phyloP scores from a whole-genome alignment of 2,113 vertebrate species.

The Rhagologus leucostigma region DNA sequence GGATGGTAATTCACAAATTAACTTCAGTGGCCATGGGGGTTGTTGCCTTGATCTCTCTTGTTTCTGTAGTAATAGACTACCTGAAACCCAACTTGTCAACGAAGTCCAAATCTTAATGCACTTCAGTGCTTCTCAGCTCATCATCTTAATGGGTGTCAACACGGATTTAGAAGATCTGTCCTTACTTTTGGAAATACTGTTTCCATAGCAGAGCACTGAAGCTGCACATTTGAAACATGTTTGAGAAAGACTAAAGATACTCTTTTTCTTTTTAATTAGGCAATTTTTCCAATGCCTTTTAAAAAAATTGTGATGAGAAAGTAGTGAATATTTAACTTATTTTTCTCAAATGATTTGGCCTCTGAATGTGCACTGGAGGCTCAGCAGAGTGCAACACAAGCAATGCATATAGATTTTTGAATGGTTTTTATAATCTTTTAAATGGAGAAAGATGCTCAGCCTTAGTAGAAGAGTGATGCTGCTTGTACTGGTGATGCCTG shows the following conservation, averaged over 20 bases:
- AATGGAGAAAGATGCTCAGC: neutral
- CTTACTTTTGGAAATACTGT: neutral
- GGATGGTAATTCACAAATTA: neutral
- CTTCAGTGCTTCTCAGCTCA: neutral
- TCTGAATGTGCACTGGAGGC: neutral
- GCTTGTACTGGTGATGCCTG: neutral
- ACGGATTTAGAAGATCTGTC: neutral
- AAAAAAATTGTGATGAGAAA: neutral
- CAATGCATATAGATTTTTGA: neutral
- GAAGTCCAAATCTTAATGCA: neutral
- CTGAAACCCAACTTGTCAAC: neutral
- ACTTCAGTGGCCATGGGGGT: neutral
- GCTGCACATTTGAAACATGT: neutral
- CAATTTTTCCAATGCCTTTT: neutral
- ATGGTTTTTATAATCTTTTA: neutral
- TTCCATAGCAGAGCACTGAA: neutral
- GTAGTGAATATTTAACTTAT: neutral
- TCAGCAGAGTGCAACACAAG: neutral
- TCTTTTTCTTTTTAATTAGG: neutral
- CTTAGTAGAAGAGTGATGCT: neutral
- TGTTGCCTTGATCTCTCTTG: neutral
- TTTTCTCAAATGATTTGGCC: neutral
- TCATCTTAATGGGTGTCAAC: neutral
- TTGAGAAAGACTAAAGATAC: neutral
- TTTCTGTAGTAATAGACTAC: neutral